Percentiles rank a stretch among this genome's conserved stretches.
Conservation (phyloP, 1,140 invertebrate species). For the Atopsyche davidsoni region DNA sequence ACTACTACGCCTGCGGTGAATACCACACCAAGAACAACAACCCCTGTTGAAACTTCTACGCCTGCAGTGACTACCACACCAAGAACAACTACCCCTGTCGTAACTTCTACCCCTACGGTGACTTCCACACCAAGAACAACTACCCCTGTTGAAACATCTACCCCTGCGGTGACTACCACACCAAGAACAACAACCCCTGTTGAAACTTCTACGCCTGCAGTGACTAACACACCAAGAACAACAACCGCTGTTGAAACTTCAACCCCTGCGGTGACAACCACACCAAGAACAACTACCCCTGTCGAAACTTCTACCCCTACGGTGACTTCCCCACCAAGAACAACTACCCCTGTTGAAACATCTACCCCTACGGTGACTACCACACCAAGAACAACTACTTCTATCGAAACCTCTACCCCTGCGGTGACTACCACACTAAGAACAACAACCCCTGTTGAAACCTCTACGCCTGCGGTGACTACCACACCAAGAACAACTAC, state of each 20-base stretch:
- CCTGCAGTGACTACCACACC: background rate
- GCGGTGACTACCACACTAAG: background rate
- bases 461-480: background rate
- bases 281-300: background rate
- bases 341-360: background rate
- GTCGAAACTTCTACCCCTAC: background rate
- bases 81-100: background rate
- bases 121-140: background rate
- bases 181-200: background rate
- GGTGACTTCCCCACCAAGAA: background rate
- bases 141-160: background rate
- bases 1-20: background rate
- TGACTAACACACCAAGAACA: background rate
- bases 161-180: background rate
- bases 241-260: background rate
- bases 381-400: background rate
- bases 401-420: background rate
- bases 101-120: background rate
- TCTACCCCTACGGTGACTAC: background rate
- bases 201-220: background rate
- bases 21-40: background rate
- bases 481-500: background rate
- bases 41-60: background rate
- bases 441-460: background rate
- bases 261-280: background rate